Evolutionary conservation across 2,888 invertebrate species (phyloP), one percentile per base, ranked within the genome.

Genomic region (Ethmia dodecea): DNA sequence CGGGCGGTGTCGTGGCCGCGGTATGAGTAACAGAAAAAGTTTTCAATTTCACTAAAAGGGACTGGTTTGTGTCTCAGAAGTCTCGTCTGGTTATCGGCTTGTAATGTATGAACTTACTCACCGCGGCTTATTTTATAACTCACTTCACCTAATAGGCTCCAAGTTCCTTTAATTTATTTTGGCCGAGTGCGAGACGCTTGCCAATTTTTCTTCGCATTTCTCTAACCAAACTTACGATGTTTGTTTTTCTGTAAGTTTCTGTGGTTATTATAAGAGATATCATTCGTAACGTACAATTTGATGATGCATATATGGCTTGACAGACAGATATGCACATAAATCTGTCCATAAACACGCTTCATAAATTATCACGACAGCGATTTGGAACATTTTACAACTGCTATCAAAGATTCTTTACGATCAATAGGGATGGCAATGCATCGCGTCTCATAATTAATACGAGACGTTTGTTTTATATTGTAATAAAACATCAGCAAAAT

Each of bases 1-100:
- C 68, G 75, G 73, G 74, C 68, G 65, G 76, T 77, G 78, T 77
- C 80, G 75, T 64, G 75, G 73, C 54, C 72, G 73, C 68, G 73
- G 78, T 81, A 80, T 81, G 81, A 84, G 83, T 84, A 78, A 81
- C 75, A 84, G 84, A 84, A 86, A 86, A 87, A 86, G 74, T 86
- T 87, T 86, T 86, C 86, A 86, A 87, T 87, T 86, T 83, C 75
- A 86, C 86, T 87, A 87, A 87, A 86, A 87, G 87, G 86, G 87
- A 70, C 86, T 87, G 87, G 83, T 83, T 84, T 86, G 83, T 83
- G 79, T 87, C 86, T 86, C 79, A 78, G 71, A 76, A 83, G 86
- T 86, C 86, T 83, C 71, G 81, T 80, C 84, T 84, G 86, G 86
- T 86, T 87, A 87, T 86, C 83, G 81, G 86, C 81, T 73, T 77